Evolutionary conservation across 2,888 invertebrate species (phyloP), one percentile per base, ranked within the genome.

Genomic region (Eurois occulta): DNA sequence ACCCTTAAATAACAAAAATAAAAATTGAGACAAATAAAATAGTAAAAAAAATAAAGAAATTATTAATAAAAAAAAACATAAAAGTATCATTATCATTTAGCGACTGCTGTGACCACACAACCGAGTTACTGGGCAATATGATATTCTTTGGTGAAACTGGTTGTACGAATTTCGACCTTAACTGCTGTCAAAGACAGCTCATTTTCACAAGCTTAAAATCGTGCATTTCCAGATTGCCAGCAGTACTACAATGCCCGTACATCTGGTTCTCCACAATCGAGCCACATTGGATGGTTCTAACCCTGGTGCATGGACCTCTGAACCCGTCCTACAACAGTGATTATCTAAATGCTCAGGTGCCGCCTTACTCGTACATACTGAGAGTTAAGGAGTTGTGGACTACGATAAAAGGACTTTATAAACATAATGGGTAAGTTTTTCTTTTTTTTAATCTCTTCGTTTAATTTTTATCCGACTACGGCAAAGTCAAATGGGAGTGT

Each of bases 241-340:
- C 90, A 11, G 65, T 94, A 16, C 90, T 90, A 52, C 86, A 91
- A 32, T 92, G 94, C 64, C 94, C 94, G 0, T 88, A 90, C 11
- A 91, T 94, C n/a, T 93, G 94, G 93, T 87, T 91, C 21, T 91
- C 91, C 0, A 87, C 92, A 0, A 72, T 91, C 6, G 92, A 92
- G 41, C 89, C 92, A 0, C 90, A 93, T 35, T 92, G 90, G 89
- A 74, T 86, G 48, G 78, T 89, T 0, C 48, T 88, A 0, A 78
- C 85, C 21, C 52, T 91, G 24, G 83, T 93, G 0, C 91, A 93
- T 66, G 92, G 91, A 28, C 69, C 78, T 10, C 32, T 83, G 1
- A 91, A 92, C 76, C 93, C 93, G 0, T 88, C 93, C 0, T 92
- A 91, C 68, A 79, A 75, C 4, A 46, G 77, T 10, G 85, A 90